phyloP scores from a whole-genome alignment of 2,113 vertebrate genomes.

The Bostrychus sinensis region DNA sequence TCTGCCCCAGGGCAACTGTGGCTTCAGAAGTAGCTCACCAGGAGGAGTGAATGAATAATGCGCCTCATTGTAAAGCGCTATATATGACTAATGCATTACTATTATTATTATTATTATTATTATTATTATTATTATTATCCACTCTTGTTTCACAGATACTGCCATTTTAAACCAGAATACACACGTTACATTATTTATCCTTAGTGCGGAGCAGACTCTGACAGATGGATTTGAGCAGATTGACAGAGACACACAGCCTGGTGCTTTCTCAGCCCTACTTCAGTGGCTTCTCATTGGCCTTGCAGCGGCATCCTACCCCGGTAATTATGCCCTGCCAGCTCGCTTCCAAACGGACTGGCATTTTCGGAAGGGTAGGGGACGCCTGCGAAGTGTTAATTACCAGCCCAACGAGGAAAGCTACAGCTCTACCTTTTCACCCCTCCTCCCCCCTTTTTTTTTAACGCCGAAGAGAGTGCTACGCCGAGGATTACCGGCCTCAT shows the following conservation, averaged over 20 bases:
- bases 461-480: background rate
- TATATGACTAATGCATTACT: no score
- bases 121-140: no score
- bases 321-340: constrained; percentile 66
- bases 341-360: constrained; percentile 32
- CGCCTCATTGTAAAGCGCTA: no score
- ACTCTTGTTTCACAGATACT: no score
- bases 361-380: constrained; percentile 19
- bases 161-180: no score
- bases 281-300: constrained; percentile 47
- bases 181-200: no score
- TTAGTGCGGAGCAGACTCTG: constrained; percentile 5
- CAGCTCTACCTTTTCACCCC: constrained; percentile 1
- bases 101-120: no score
- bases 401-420: constrained; percentile 42
- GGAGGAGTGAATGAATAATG: no score
- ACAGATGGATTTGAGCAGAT: constrained; percentile 48
- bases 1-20: no score
- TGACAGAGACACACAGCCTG: constrained; percentile 46
- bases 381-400: constrained; percentile 58
- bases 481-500: constrained; percentile 17
- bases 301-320: constrained; percentile 31
- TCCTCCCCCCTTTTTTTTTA: background rate
- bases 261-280: constrained; percentile 35
- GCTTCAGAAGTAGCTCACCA: no score